phyloP scores from a whole-genome alignment of 30 jellyfish, hydroid and myxozoan species.

The Morbakka virulenta region DNA sequence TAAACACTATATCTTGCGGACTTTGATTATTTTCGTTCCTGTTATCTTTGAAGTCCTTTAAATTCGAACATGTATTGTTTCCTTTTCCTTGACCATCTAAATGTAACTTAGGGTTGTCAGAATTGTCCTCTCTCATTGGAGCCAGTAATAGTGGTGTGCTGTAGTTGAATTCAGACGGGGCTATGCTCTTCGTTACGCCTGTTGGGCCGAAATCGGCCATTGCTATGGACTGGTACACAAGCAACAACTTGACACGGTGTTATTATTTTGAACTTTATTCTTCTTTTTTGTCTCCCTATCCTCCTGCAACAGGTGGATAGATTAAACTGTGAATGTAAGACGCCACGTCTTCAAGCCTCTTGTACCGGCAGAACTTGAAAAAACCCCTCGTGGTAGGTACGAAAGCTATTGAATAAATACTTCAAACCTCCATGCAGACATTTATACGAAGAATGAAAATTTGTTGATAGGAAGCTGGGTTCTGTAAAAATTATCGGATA shows the following conservation, averaged over 20 bases:
- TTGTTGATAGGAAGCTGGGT: neutral
- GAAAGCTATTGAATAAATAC: neutral
- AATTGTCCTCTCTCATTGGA: constrained; percentile 52
- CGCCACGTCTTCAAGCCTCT: constrained; percentile 1
- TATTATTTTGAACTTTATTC: constrained; percentile 42
- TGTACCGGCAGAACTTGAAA: neutral
- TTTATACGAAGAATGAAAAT: neutral
- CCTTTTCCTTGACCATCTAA: constrained; percentile 36
- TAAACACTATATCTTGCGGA: constrained; percentile 63
- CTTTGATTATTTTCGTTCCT: constrained; percentile 32
- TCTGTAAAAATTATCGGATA: neutral
- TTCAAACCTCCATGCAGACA: neutral
- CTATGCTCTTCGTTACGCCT: constrained; percentile 80
- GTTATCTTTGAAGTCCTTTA: constrained; percentile 58
- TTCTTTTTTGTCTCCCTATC: constrained; percentile 63
- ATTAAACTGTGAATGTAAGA: neutral
- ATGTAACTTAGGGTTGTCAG: neutral
- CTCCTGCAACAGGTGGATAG: constrained; percentile 76
- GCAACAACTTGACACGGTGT: constrained; percentile 52
- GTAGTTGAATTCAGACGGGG: constrained; percentile 86
- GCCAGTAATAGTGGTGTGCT: constrained; percentile 62
- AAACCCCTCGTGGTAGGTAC: neutral
- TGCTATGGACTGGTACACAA: constrained; percentile 91
- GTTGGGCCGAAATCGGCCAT: constrained; percentile 99
- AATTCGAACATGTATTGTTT: constrained; percentile 35